phyloP scores from a whole-genome alignment of 2,888 invertebrate species.

The Drosophila infuscata region DNA sequence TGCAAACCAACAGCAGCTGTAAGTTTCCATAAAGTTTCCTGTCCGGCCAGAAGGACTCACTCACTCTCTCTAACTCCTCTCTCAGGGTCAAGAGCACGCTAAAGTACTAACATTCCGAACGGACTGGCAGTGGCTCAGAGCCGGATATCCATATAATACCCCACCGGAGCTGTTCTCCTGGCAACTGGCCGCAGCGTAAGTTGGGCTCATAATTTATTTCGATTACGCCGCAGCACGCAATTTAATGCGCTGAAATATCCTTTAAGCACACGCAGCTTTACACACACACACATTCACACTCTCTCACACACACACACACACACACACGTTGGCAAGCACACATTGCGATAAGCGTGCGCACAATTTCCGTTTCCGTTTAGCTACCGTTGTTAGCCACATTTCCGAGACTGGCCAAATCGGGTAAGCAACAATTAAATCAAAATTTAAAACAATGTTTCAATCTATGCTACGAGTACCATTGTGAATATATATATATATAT shows the following conservation, averaged over 20 bases:
- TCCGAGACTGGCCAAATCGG: conserved; percentile 59
- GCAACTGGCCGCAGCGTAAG: conserved; percentile 60
- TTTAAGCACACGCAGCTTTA: conserved; percentile 62
- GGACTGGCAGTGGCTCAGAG: conserved; percentile 53
- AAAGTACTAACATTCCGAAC: conserved; percentile 62
- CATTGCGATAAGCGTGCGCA: conserved; percentile 70
- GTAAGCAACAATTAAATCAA: conserved; percentile 77
- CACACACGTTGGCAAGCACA: conserved; percentile 8
- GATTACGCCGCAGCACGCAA: conserved; percentile 78
- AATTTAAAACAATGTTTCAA: conserved; percentile 14
- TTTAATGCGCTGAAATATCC: conserved; percentile 75
- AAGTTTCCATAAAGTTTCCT: conserved; percentile 48
- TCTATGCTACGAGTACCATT: neutral
- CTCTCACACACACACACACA: conserved; percentile 22
- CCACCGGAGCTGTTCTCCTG: conserved; percentile 33
- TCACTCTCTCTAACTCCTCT: neutral
- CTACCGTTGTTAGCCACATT: conserved; percentile 66
- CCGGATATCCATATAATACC: conserved; percentile 60
- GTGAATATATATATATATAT: neutral
- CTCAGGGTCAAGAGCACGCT: conserved; percentile 50
- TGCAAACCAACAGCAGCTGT: conserved; percentile 29
- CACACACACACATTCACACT: conserved; percentile 37
- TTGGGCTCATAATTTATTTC: conserved; percentile 79
- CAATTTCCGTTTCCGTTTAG: conserved; percentile 76
- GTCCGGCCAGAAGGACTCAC: conserved; percentile 17